Base-by-base conservation (phyloP, 2,113 vertebrate species). In the Pluvianellus socialis region DNA sequence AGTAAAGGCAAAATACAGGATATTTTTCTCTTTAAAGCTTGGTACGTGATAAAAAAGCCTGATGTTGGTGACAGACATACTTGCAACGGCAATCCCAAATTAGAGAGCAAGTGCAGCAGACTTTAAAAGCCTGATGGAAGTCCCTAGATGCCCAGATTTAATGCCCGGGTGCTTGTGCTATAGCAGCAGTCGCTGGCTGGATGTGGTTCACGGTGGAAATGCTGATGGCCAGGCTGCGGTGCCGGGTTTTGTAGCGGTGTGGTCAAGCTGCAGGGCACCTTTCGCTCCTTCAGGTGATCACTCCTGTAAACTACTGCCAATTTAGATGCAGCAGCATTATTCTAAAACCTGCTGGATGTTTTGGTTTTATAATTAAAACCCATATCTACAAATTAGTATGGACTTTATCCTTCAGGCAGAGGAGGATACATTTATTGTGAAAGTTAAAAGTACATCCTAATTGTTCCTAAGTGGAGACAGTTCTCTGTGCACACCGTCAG, bases 151-250 rank as follows among this genome's bases (percentile, higher is more conserved):
- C 12, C 2, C 1, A 6, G 24, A 2, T 9, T 24, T 5, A 2
- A 9, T 4, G 33, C 58, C 5, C 3, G 32, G 79, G 35, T 30
- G 55, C 32, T 9, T 4, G 35, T 8, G 53, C 75, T 6, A 22
- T 1, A 13, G 70, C 67, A 32, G 33, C 24, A 5, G n/a, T 7
- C 22, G 10, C 28, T 4, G 1, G 14, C 40, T 30, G 61, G 55
- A 7, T 5, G 35, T 1, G 35, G 23, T 16, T 70, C 47, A 1
- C 40, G 1, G 2, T 1, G 12, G 45, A 2, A 2, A 4, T 4
- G 50, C 61, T 4, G 15, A 2, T 9, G n/a, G 58, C 32, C 10
- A 0, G 10, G n/a, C 6, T 9, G 1, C 40, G 3, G 45, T 2
- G 16, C 62, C 4, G 14, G 6, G 6, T 4, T 33, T 7, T 3